Conservation (phyloP, 2,797 vertebrate genomes). For the Tarsius wallacei region DNA sequence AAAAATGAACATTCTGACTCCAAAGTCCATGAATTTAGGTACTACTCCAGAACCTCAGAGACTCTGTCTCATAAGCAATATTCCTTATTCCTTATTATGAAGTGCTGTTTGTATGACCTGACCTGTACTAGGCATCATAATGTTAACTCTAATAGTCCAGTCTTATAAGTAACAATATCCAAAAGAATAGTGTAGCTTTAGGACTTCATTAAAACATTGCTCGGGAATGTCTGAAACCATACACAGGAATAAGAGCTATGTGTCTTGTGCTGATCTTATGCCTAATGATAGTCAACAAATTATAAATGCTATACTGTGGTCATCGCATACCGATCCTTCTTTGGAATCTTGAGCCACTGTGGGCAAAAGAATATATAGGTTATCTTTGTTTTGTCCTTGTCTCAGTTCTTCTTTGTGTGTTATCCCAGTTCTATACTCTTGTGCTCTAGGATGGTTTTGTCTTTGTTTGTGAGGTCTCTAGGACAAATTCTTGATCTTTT, state of each 20-base stretch:
- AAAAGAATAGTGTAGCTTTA: neutral
- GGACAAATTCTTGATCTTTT: neutral
- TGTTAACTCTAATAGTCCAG: neutral
- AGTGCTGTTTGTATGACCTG: neutral
- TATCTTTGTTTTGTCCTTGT: neutral
- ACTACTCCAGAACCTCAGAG: neutral
- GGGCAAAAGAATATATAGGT: neutral
- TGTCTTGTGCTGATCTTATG: neutral
- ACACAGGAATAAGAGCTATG: neutral
- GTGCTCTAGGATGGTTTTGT: neutral
- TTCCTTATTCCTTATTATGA: neutral
- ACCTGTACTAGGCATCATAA: neutral
- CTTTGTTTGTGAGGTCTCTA: neutral
- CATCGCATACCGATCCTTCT: neutral
- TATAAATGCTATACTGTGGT: neutral
- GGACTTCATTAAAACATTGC: slow-evolving; percentile 37
- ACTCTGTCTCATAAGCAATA: neutral
- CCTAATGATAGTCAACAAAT: neutral
- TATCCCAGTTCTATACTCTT: neutral
- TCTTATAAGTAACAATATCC: neutral
- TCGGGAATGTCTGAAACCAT: neutral
- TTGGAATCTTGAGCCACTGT: neutral
- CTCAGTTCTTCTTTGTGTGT: accelerated
- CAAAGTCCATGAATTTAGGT: neutral
- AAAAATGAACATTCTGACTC: neutral